Percentiles rank a stretch among this genome's conserved stretches.
Conservation (phyloP, 2,888 invertebrate species). For the Rhagophthalmus giganteus region DNA sequence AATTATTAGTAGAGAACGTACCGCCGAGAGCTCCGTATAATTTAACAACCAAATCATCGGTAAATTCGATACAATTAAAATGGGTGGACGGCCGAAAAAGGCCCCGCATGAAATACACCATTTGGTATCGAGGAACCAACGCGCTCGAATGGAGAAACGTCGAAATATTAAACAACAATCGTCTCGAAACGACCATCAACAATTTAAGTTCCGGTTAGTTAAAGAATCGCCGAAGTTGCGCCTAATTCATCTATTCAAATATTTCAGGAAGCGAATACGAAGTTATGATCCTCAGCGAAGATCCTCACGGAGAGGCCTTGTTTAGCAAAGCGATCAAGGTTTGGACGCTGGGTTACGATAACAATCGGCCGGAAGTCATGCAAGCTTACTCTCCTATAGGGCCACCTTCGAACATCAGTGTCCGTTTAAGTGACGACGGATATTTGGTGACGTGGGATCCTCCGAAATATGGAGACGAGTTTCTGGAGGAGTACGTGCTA, state of each 20-base stretch:
- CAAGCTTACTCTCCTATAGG: conserved; percentile 53
- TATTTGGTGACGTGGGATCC: conserved; percentile 77
- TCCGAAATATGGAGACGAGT: conserved; percentile 62
- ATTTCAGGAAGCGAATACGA: conserved; percentile 72
- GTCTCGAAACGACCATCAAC: conserved; percentile 77
- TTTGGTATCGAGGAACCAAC: conserved; percentile 81
- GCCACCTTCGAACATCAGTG: conserved; percentile 70
- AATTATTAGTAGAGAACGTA: conserved; percentile 80
- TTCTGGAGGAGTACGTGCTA: conserved; percentile 65
- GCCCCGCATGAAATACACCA: conserved; percentile 76
- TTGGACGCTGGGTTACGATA: conserved; percentile 64
- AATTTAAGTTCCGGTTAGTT: conserved; percentile 68
- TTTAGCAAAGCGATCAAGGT: conserved; percentile 82
- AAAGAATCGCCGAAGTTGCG: neutral
- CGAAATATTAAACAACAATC: conserved; percentile 70
- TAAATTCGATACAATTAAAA: conserved; percentile 72
- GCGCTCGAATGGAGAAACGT: conserved; percentile 83
- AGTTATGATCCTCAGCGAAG: conserved; percentile 87
- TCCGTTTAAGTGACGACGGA: conserved; percentile 71
- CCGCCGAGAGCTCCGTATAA: conserved; percentile 91
- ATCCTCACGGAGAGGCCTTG: conserved; percentile 84
- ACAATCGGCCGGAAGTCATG: conserved; percentile 18
- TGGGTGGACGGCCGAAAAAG: conserved; percentile 85
- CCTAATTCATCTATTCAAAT: neutral
- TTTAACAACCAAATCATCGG: conserved; percentile 74